Evolutionary conservation across 1,140 invertebrate genomes (phyloP).

Genomic region (Pogonomyrmex californicus): DNA sequence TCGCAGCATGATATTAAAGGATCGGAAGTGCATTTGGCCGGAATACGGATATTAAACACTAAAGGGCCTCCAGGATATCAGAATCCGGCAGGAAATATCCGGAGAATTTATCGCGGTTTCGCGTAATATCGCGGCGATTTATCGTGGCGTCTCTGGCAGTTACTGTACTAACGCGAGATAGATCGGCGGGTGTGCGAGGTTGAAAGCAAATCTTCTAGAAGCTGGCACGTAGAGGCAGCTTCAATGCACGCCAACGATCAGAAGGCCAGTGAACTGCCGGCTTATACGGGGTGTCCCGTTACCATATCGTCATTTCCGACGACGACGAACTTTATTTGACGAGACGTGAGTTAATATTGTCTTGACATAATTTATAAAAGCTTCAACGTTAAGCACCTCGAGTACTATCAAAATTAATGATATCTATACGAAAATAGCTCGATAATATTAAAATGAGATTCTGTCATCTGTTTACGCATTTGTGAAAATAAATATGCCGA

Average conservation of each 20-base stretch:
- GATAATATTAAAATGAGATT: slow-evolving; percentile 8
- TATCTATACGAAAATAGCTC: not conserved
- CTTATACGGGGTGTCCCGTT: slow-evolving; percentile 61
- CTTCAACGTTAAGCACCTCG: not conserved
- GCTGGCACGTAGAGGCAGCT: slow-evolving; percentile 39
- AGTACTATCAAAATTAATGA: not conserved
- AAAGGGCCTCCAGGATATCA: not conserved
- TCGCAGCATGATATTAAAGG: not conserved
- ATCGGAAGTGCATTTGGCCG: not conserved
- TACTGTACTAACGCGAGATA: slow-evolving; percentile 16
- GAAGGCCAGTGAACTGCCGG: slow-evolving; percentile 58
- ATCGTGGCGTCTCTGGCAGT: slow-evolving; percentile 21
- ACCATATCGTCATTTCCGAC: slow-evolving; percentile 8
- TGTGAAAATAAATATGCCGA: no score
- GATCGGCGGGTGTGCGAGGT: slow-evolving; percentile 1
- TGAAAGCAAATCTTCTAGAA: slow-evolving; percentile 58
- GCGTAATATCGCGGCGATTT: slow-evolving; percentile 21
- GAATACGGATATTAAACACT: not conserved
- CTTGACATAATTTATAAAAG: not conserved
- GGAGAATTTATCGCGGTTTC: not conserved
- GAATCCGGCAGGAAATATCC: not conserved
- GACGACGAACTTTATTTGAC: slow-evolving; percentile 27
- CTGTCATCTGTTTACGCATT: not conserved
- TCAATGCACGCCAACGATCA: slow-evolving; percentile 57
- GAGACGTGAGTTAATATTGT: slow-evolving; percentile 10